phyloP scores from a whole-genome alignment of 2,113 vertebrate genomes.

The Junco hyemalis region DNA sequence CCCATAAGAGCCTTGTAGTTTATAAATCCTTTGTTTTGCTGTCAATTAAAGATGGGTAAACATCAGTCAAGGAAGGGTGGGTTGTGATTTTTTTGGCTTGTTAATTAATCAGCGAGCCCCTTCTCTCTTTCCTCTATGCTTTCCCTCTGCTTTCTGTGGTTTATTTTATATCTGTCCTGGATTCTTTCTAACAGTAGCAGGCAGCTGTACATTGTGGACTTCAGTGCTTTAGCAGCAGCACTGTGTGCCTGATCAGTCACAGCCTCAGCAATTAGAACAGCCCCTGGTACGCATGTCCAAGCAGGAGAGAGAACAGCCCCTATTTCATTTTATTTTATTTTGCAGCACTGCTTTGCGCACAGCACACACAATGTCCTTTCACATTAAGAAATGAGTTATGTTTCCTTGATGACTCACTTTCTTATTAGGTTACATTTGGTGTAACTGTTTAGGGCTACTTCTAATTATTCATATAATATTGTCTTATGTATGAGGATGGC shows the following conservation, averaged over 20 bases:
- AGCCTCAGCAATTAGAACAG: conserved; percentile 62
- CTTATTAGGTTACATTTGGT: conserved; percentile 65
- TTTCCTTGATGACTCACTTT: conserved; percentile 68
- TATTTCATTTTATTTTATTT: conserved; percentile 30
- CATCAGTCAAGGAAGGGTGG: conserved; percentile 61
- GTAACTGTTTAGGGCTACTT: conserved; percentile 36
- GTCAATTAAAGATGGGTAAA: conserved; percentile 58
- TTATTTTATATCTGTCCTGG: conserved; percentile 39
- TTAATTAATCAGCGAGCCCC: conserved; percentile 65
- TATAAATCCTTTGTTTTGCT: conserved; percentile 69
- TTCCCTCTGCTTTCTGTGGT: conserved; percentile 50
- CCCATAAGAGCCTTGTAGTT: conserved; percentile 61
- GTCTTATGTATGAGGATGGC: conserved; percentile 41
- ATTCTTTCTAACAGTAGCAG: conserved; percentile 57
- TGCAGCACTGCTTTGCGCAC: conserved; percentile 6
- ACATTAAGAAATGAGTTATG: conserved; percentile 70
- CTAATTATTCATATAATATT: conserved; percentile 67
- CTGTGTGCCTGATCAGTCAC: conserved; percentile 52
- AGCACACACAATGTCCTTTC: conserved; percentile 51
- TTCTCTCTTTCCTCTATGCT: conserved; percentile 15
- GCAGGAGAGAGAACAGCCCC: not conserved
- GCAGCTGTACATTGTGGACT: conserved; percentile 41
- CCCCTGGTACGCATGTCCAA: not conserved
- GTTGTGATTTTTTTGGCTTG: not conserved
- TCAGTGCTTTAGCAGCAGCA: conserved; percentile 18